Percentiles rank a stretch among this genome's conserved stretches.
These are phyloP conservation scores for Lycocerus yunnanus DNA, from an alignment of 2,888 invertebrate genomes.

Conservation along the genomic window DNA sequence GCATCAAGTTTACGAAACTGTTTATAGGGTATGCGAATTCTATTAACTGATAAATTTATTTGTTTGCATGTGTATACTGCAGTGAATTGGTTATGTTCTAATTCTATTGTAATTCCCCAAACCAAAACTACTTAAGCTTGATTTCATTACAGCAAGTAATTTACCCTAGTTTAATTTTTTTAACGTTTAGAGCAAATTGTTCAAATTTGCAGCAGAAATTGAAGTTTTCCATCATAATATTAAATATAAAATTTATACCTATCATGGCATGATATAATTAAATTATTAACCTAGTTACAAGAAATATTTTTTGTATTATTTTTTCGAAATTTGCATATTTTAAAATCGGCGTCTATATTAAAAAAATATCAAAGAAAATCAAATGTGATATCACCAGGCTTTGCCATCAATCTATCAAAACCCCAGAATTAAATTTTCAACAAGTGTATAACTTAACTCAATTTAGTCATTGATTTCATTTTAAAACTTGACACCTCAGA, in stretches of 20 bases:
- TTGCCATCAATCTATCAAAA: constrained; percentile 27
- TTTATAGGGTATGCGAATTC: constrained; percentile 51
- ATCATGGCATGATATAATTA: too few relatives aligned
- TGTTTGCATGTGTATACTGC: constrained; percentile 37
- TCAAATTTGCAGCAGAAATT: not conserved
- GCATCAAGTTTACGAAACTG: constrained; percentile 48
- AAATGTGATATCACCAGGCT: constrained; percentile 4
- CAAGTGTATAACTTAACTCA: constrained; percentile 41
- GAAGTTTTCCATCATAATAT: too few relatives aligned
- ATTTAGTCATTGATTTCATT: constrained; percentile 45
- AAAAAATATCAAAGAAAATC: not conserved
- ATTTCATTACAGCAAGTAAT: not conserved
- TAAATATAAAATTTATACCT: too few relatives aligned
- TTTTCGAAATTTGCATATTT: not conserved
- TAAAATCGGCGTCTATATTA: not conserved
- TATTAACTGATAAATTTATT: constrained; percentile 54
- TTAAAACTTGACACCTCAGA: constrained; percentile 44
- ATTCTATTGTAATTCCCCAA: not conserved
- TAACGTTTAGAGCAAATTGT: not conserved
- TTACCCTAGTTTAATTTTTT: not conserved
- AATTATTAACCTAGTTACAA: too few relatives aligned
- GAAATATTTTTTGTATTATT: not conserved
- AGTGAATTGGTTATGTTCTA: not conserved
- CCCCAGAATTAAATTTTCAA: constrained; percentile 35
- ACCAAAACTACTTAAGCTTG: not conserved